Percentiles rank a stretch among this genome's conserved stretches.
Evolutionary conservation across 2,888 invertebrate genomes (phyloP).

Genomic region (Napeogenes inachia): DNA sequence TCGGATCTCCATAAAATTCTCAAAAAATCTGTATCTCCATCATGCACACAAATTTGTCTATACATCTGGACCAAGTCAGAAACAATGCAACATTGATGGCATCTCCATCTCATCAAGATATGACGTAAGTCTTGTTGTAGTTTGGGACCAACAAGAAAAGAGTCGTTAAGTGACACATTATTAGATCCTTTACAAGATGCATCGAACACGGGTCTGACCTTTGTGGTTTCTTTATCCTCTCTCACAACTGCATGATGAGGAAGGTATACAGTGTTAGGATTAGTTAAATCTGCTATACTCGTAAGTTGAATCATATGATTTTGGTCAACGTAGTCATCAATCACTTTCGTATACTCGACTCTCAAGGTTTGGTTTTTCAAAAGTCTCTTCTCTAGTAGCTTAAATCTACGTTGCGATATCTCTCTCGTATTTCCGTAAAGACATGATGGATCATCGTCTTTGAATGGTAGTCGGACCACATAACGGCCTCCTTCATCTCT

Average conservation of each 20-base stretch:
- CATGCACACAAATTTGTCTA: slow-evolving; percentile 17
- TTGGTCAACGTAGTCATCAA: slow-evolving; percentile 21
- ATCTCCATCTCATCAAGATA: slow-evolving; percentile 25
- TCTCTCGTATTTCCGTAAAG: too few relatives aligned
- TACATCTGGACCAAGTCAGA: slow-evolving; percentile 30
- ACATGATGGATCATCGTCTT: slow-evolving; percentile 10
- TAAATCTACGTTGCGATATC: too few relatives aligned
- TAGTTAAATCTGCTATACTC: not conserved
- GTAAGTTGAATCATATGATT: slow-evolving; percentile 18
- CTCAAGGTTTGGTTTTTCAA: too few relatives aligned
- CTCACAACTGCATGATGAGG: slow-evolving; percentile 28
- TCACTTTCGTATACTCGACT: too few relatives aligned
- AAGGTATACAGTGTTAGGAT: slow-evolving; percentile 11
- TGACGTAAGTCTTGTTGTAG: slow-evolving; percentile 28
- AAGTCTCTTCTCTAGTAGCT: too few relatives aligned
- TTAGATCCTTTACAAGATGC: slow-evolving; percentile 23
- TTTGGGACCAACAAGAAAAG: slow-evolving; percentile 24
- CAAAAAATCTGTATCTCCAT: slow-evolving; percentile 23
- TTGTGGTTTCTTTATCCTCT: slow-evolving; percentile 24
- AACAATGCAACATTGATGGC: slow-evolving; percentile 20
- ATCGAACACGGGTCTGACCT: slow-evolving; percentile 26
- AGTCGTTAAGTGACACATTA: slow-evolving; percentile 26
- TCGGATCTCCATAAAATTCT: slow-evolving; percentile 29
- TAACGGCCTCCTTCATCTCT: slow-evolving; percentile 24
- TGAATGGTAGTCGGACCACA: slow-evolving; percentile 13